A percentile compares a stretch with the other conserved stretches of the same genome.
phyloP scores from a whole-genome alignment of 2,113 vertebrate species.

The Bostrychus sinensis region DNA sequence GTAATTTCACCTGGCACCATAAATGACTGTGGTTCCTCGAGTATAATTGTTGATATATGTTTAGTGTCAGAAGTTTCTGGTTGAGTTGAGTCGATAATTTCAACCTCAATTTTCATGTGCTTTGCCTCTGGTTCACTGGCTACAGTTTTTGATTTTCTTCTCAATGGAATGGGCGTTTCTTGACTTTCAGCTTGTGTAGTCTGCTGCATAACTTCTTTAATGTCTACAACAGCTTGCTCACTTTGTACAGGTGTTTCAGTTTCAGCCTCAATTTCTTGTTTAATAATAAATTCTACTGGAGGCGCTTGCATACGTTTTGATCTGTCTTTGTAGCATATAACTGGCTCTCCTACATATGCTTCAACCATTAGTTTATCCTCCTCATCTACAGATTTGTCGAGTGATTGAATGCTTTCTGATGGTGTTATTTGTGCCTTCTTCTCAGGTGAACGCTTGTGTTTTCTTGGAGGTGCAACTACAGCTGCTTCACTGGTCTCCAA shows the following conservation, averaged over 20 bases:
- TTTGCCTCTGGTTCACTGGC: background rate
- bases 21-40: background rate
- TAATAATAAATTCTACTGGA: background rate
- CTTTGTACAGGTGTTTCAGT: background rate
- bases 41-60: background rate
- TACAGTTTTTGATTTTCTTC: constrained; percentile 30
- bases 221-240: background rate
- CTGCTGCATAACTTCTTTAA: constrained; percentile 5
- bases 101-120: background rate
- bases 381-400: constrained; percentile 6
- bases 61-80: constrained; percentile 8
- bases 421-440: constrained; percentile 9
- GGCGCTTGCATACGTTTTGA: background rate
- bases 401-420: background rate
- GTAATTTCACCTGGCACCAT: background rate
- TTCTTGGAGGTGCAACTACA: constrained; percentile 56
- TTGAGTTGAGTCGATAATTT: background rate
- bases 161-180: constrained; percentile 21
- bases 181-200: background rate
- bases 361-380: background rate
- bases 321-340: background rate
- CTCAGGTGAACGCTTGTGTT: constrained; percentile 39
- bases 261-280: background rate
- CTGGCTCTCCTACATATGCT: background rate
- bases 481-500: background rate